Evolutionary conservation across 2,797 vertebrate genomes (phyloP).

Genomic region (Sebastes reedi): DNA sequence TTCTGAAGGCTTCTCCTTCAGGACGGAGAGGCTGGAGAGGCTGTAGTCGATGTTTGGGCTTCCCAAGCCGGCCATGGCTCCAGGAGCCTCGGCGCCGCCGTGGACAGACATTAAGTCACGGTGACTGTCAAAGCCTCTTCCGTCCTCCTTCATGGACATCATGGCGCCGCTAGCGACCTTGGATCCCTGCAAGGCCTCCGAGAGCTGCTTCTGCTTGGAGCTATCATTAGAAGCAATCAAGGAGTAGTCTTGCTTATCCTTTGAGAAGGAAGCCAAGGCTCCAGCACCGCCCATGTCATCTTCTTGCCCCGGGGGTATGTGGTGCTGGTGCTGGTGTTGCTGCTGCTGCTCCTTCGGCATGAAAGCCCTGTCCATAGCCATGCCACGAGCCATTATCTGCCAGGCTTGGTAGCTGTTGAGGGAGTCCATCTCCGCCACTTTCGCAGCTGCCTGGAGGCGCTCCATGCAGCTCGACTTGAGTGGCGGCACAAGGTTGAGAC

Average conservation of each 20-base stretch:
- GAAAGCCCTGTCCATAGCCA: slow-evolving; percentile 96
- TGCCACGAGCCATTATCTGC: slow-evolving; percentile 98
- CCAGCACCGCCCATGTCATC: slow-evolving; percentile 88
- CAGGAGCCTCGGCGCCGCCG: slow-evolving; percentile 52
- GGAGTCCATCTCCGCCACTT: slow-evolving; percentile 98
- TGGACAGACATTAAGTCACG: slow-evolving; percentile 92
- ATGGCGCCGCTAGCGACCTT: slow-evolving; percentile 87
- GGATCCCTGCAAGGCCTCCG: slow-evolving; percentile 89
- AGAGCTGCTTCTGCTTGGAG: slow-evolving; percentile 94
- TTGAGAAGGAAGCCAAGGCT: slow-evolving; percentile 88
- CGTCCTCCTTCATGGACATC: slow-evolving; percentile 91
- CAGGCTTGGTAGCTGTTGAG: slow-evolving; percentile 98
- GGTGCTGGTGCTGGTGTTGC: slow-evolving; percentile 86
- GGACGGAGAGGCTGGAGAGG: slow-evolving; percentile 86
- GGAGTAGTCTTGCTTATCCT: slow-evolving; percentile 95
- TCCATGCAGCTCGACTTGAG: slow-evolving; percentile 99
- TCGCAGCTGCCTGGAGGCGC: slow-evolving; percentile 95
- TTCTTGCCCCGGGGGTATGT: slow-evolving; percentile 89
- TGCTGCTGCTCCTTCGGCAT: slow-evolving; percentile 93
- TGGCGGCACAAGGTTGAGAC: slow-evolving; percentile 96
- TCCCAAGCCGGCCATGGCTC: slow-evolving; percentile 75
- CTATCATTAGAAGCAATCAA: slow-evolving; percentile 90
- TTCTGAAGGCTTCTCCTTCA: slow-evolving; percentile 96
- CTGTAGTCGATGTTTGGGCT: slow-evolving; percentile 91
- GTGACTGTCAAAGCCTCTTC: slow-evolving; percentile 88